Evolutionary conservation across 2,797 vertebrate species (phyloP).

Genomic region (Nannoperca australis): DNA sequence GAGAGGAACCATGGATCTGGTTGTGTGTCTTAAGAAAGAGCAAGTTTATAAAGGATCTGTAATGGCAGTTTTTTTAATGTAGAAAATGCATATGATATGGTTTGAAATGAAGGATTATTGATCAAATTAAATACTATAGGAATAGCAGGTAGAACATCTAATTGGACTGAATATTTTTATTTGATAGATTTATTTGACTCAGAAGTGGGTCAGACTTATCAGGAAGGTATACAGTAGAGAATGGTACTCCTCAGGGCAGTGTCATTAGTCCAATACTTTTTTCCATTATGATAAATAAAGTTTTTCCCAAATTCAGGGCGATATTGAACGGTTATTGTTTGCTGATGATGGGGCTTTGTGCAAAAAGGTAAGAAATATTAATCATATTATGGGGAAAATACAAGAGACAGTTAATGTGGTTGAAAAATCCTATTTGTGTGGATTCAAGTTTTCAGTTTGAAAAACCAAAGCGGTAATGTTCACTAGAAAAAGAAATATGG

Average conservation of each 20-base stretch:
- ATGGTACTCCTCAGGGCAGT: constrained; percentile 9
- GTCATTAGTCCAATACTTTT: constrained; percentile 19
- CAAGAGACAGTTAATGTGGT: too few relatives aligned
- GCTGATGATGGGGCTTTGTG: constrained; percentile 8
- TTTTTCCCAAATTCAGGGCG: background rate
- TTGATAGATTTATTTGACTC: background rate
- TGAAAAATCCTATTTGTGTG: too few relatives aligned
- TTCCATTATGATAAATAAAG: constrained; percentile 17
- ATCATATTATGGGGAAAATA: background rate
- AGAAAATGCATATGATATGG: constrained; percentile 15
- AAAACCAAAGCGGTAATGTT: background rate
- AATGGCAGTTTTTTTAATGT: constrained; percentile 12
- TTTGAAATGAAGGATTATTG: constrained; percentile 19
- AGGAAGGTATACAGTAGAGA: background rate
- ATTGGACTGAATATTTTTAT: constrained; percentile 24
- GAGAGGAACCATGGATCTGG: constrained; percentile 8
- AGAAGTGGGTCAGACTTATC: background rate
- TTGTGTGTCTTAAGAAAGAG: background rate
- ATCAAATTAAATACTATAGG: constrained; percentile 1
- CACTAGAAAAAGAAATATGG: background rate
- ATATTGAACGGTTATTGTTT: background rate
- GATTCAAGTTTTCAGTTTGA: too few relatives aligned
- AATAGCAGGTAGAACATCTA: background rate
- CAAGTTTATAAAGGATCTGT: background rate
- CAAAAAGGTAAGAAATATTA: background rate